Base-by-base conservation (phyloP, 2,797 vertebrate species). In the Chelon labrosus region DNA sequence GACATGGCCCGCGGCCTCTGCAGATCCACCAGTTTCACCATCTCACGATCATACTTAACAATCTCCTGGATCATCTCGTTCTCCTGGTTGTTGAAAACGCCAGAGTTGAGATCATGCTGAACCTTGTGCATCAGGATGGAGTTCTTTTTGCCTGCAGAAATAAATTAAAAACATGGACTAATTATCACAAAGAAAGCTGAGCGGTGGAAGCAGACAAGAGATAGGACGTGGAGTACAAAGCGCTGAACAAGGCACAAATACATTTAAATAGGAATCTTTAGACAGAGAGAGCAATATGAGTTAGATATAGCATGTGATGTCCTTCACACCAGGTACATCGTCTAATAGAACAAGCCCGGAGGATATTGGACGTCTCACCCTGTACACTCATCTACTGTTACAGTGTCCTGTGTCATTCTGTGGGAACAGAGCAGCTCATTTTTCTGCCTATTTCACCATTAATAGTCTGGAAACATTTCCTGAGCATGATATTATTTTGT, bases 1-100 rank as follows among this genome's bases (percentile, higher is more conserved):
- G 95, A 95, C 93, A 95, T 94, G 71, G 95, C 94, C 14, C 94
- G 90, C 0, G 95, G 94, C 41, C 96, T 96, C 91, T 96, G 97
- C 65, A 97, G 92, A 81, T 98, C 98, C 0, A 97, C 96, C 81
- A 96, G 95, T 90, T 98, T 97, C 64, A 96, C 98, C 98, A 99
- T 99, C 90, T 99, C 97, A 6, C 98, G 96, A 90, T 99, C 98
- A 0, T 98, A 98, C 91, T 99, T 99, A 71, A 99, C 97, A 0
- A 99, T 99, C 94, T 99, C 97, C 88, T 99, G 98, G 88, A 99
- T 99, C 94, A 99, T 97, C 86, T 99, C 98, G 5, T 98, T 99
- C 88, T 99, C 98, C 67, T 88, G 96, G 93, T 98, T 99, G 94
- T 99, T 99, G 91, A 98, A 97, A 79, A 96, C 96, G 0, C 98